phyloP scores from a whole-genome alignment of 1,140 invertebrate species.

The Drosophila erecta region DNA sequence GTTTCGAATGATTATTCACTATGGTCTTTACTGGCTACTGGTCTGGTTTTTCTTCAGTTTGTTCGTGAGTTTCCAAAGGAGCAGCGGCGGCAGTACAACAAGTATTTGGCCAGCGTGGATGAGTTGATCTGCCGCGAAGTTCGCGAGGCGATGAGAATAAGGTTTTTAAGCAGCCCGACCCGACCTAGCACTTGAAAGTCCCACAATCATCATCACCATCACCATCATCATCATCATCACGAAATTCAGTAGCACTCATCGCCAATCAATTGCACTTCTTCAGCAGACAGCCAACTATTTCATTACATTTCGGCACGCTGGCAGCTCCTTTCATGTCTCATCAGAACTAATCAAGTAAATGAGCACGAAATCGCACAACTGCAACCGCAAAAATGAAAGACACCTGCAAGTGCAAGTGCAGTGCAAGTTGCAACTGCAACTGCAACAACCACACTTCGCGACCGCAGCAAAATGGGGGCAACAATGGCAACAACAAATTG shows the following conservation, averaged over 20 bases:
- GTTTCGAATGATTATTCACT: too few species aligned
- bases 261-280: slow-evolving; percentile 32
- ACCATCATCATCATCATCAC: slow-evolving; percentile 5
- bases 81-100: slow-evolving; percentile 65
- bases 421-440: background rate
- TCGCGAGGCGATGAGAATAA: slow-evolving; percentile 74
- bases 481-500: slow-evolving; percentile 59
- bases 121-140: slow-evolving; percentile 69
- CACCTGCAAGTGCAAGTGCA: background rate
- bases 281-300: slow-evolving; percentile 39
- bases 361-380: slow-evolving; percentile 69
- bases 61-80: slow-evolving; percentile 69
- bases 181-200: slow-evolving; percentile 10
- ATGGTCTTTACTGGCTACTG: too few species aligned
- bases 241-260: slow-evolving; percentile 34
- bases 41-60: too few species aligned
- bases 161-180: slow-evolving; percentile 42
- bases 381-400: slow-evolving; percentile 66
- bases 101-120: slow-evolving; percentile 74
- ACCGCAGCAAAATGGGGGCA: slow-evolving; percentile 49
- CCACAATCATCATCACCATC: slow-evolving; percentile 2
- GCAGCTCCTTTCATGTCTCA: slow-evolving; percentile 78
- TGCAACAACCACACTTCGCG: slow-evolving; percentile 34
- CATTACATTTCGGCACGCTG: slow-evolving; percentile 71
- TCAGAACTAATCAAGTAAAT: slow-evolving; percentile 82